phyloP scores from a whole-genome alignment of 2,797 vertebrate genomes.

The Phalanger gymnotis region DNA sequence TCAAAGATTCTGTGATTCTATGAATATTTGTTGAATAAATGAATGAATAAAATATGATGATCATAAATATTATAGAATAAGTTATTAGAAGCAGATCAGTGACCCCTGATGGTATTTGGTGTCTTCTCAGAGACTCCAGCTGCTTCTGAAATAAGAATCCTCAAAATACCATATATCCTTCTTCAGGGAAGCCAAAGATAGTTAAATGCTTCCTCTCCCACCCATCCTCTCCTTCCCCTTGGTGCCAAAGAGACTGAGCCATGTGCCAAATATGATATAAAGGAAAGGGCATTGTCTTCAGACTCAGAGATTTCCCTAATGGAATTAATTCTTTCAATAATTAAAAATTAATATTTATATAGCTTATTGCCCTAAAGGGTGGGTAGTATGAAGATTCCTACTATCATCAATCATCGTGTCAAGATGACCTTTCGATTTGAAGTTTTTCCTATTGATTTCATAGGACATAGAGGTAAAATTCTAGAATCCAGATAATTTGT shows the following conservation, averaged over 20 bases:
- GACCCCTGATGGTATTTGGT: background rate
- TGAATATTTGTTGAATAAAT: background rate
- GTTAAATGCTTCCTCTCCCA: background rate
- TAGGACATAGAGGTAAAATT: background rate
- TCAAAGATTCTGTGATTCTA: background rate
- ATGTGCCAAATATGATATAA: background rate
- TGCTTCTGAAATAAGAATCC: background rate
- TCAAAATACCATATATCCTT: background rate
- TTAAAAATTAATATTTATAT: background rate
- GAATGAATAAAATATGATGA: background rate
- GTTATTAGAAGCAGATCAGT: background rate
- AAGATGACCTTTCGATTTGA: background rate
- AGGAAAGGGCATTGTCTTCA: background rate
- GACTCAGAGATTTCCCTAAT: background rate
- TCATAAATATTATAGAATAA: background rate
- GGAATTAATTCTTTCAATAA: background rate
- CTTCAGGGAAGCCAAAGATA: background rate
- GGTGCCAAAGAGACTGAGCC: background rate
- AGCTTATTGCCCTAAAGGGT: background rate
- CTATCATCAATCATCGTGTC: background rate
- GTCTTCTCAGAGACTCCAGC: background rate
- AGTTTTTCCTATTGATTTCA: background rate
- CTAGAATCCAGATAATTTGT: background rate
- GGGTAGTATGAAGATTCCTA: background rate
- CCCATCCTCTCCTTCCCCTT: background rate